Base-by-base conservation (phyloP, 2,797 vertebrate genomes). In the Cyprinodon diabolis region DNA sequence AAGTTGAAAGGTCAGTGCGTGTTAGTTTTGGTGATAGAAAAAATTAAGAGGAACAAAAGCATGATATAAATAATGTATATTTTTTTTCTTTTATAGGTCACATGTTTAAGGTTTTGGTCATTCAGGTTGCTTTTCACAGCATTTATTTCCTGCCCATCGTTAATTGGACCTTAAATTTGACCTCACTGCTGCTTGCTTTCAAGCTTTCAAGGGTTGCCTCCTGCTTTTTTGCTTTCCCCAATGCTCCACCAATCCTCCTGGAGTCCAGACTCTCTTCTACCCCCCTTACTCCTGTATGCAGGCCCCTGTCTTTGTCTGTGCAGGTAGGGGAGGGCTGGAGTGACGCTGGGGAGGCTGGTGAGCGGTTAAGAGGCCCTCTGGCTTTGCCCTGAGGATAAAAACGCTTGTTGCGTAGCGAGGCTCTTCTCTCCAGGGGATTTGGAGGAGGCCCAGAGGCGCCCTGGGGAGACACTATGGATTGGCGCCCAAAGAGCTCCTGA, bases 401-500 rank as follows among this genome's bases (percentile, higher is more conserved):
- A 54, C 60, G 65, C 40, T 66, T 75, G 49, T 14, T 70, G 47
- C 48, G 67, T 1, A 30, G 40, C 40, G 63, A 9, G 0, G 65
- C 12, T n/a, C 14, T 79, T 74, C 56, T 45, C 21, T 82, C 80
- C 21, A 48, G 60, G 2, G 81, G 72, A 15, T 84, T 67, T 1
- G 83, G 63, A 17, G 86, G 69, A 63, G 87, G 85, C 69, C 85
- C 73, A 47, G 45, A 52, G 67, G 84, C 71, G 67, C 63, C 79
- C 23, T 21, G 86, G 76, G 78, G 78, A 72, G 75, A 78, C 19
- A 23, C 58, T 0, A 23, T 43, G 57, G 72, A 75, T 74, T 78
- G 90, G 11, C 94, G 91, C 70, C 90, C 84, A 79, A 92, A 85
- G 21, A 97, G 94, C 91, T 96, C 94, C 76, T 96, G 95, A 60